Evolutionary conservation across 2,113 vertebrate species (phyloP).

Genomic region (Natator depressus): DNA sequence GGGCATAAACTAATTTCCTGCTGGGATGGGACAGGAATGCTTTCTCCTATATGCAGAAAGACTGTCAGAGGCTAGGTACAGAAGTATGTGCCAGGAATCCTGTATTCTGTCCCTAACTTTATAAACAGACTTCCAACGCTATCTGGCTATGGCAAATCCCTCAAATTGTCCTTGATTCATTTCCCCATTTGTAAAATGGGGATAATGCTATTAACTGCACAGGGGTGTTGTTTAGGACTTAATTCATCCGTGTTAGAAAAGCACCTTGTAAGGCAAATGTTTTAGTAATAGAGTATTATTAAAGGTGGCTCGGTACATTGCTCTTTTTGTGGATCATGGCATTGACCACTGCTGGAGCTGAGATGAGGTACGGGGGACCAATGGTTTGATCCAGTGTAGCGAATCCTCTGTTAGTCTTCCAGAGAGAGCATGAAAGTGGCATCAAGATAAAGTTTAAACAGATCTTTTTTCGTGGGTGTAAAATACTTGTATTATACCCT

Average conservation of each 20-base stretch:
- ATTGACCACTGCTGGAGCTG: not conserved
- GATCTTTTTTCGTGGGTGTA: not conserved
- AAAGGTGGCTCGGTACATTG: not conserved
- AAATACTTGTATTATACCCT: not conserved
- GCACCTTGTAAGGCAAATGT: not conserved
- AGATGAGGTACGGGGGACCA: not conserved
- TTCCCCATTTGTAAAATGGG: not conserved
- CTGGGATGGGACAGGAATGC: not conserved
- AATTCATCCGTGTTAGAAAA: not conserved
- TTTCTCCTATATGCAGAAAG: not conserved
- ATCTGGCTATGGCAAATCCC: not conserved
- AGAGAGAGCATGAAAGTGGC: not conserved
- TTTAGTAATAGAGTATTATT: not conserved
- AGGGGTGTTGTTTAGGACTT: not conserved
- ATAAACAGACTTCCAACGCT: not conserved
- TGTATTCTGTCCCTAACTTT: not conserved
- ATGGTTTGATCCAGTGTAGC: not conserved
- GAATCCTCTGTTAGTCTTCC: not conserved
- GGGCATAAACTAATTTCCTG: conserved; percentile 1
- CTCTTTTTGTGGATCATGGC: not conserved
- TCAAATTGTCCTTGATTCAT: not conserved
- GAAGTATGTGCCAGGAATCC: not conserved
- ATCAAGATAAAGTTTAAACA: not conserved
- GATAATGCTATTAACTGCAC: not conserved
- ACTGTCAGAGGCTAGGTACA: not conserved